Percentiles rank a stretch among this genome's conserved stretches.
These are phyloP conservation scores for Turnix velox DNA, from an alignment of 2,113 vertebrate species.

Conservation along the genomic window DNA sequence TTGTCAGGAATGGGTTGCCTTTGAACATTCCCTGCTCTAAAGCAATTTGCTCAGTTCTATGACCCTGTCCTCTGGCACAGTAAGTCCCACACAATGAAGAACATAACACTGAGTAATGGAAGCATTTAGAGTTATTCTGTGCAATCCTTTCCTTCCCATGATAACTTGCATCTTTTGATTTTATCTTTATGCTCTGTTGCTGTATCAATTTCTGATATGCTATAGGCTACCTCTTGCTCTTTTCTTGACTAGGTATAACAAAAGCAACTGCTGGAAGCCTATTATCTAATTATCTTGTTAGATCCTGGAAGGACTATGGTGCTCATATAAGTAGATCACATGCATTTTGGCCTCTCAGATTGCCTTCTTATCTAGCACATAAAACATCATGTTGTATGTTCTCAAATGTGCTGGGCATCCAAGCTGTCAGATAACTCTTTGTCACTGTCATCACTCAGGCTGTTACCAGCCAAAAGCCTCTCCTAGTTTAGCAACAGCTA, in stretches of 20 bases:
- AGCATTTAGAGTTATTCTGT: neutral
- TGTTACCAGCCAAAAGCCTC: neutral
- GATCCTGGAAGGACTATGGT: neutral
- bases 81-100: neutral
- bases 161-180: neutral
- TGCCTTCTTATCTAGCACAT: neutral
- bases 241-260: conserved; percentile 19
- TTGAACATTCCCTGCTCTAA: neutral
- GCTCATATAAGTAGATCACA: conserved; percentile 15
- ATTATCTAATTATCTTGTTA: conserved; percentile 35
- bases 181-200: neutral
- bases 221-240: neutral
- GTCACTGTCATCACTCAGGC: neutral
- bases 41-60: neutral
- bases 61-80: neutral
- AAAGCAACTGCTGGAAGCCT: conserved; percentile 25
- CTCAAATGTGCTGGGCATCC: neutral
- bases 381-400: neutral
- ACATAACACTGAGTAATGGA: neutral
- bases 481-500: neutral
- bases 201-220: neutral
- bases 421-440: neutral
- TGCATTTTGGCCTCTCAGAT: neutral
- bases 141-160: neutral
- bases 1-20: neutral